Percentiles rank a stretch among this genome's conserved stretches.
These are phyloP conservation scores for Uria lomvia DNA, from an alignment of 2,113 vertebrate genomes.

Conservation along the genomic window DNA sequence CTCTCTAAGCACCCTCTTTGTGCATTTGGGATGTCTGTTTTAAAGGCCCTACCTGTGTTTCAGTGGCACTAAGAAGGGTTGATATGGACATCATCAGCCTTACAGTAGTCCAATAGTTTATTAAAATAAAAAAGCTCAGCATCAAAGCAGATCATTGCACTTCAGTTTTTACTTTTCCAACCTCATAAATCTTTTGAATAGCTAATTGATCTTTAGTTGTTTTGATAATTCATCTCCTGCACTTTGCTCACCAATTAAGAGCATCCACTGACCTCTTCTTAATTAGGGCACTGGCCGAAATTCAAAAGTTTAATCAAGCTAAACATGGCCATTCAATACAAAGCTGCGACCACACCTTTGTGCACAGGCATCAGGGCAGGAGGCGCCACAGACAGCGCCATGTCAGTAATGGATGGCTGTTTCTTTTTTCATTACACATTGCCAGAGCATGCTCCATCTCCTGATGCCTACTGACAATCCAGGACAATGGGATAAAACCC, in stretches of 20 bases:
- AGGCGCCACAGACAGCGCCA: rapidly evolving
- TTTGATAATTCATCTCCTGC: neutral
- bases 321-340: neutral
- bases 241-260: neutral
- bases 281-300: neutral
- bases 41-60: neutral
- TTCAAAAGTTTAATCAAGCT: neutral
- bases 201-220: neutral
- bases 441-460: neutral
- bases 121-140: neutral
- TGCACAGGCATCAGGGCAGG: neutral
- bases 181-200: neutral
- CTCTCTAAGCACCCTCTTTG: neutral
- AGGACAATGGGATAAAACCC: neutral
- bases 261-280: neutral
- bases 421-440: neutral
- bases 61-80: neutral
- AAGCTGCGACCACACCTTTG: neutral
- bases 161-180: neutral
- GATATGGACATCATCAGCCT: neutral
- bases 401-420: neutral
- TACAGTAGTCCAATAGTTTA: neutral
- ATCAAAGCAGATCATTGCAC: neutral
- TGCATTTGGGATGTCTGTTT: neutral
- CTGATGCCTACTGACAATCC: neutral